Conservation (phyloP, 2,888 invertebrate genomes). For the Prenolepis imparis region DNA sequence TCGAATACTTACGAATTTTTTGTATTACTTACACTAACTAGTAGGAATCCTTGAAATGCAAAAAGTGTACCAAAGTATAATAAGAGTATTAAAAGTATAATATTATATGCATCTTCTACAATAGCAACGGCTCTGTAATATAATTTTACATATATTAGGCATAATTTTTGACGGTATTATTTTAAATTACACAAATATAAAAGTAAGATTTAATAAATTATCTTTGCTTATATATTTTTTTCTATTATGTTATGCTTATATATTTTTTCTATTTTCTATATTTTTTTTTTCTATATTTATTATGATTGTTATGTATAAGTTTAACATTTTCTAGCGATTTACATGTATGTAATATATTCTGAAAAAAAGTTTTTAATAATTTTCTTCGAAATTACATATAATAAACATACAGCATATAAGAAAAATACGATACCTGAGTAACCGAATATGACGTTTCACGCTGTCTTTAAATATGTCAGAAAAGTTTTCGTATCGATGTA, state of each 20-base stretch:
- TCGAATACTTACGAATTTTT: not conserved
- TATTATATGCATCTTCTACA: conserved; percentile 34
- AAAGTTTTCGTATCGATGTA: not conserved
- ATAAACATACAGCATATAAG: no score
- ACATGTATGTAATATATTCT: no score
- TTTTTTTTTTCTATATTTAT: no score
- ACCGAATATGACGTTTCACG: not conserved
- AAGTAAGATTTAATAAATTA: not conserved
- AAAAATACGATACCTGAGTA: not conserved
- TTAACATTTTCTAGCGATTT: no score
- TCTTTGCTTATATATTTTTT: not conserved
- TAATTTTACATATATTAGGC: not conserved
- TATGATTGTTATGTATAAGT: no score
- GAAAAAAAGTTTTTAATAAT: no score
- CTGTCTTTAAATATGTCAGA: not conserved
- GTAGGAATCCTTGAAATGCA: conserved; percentile 1
- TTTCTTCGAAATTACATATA: no score
- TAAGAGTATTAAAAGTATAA: not conserved
- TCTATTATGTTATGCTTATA: no score
- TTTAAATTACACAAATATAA: not conserved
- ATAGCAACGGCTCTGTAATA: conserved; percentile 10
- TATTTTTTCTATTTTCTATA: no score
- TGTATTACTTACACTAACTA: not conserved
- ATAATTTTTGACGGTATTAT: not conserved
- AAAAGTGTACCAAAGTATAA: not conserved